Evolutionary conservation across 2,113 vertebrate species (phyloP).

Genomic region (Podarcis cretensis): DNA sequence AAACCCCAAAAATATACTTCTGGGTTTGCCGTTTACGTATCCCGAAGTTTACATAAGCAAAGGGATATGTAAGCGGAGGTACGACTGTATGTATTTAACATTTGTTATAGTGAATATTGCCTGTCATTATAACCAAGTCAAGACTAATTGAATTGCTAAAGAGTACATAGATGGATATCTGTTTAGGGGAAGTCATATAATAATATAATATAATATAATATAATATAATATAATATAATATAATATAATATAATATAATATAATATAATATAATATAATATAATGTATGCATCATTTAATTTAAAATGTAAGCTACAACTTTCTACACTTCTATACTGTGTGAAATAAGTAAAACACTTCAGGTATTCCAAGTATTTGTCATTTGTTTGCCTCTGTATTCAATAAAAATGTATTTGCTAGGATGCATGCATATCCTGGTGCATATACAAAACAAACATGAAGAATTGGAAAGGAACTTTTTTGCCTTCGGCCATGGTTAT

Average conservation of each 20-base stretch:
- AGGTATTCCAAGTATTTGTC: not conserved
- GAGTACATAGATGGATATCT: not conserved
- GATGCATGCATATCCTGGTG: too few species aligned
- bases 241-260: not conserved
- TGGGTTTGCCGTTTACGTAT: too few species aligned
- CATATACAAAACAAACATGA: not conserved
- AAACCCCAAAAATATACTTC: too few species aligned
- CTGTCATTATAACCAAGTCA: conserved; percentile 19
- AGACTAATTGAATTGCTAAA: conserved; percentile 26
- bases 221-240: not conserved
- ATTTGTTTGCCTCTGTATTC: not conserved
- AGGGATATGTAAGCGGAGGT: too few species aligned
- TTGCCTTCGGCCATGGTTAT: not conserved
- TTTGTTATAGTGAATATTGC: conserved; percentile 62
- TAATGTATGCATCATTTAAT: not conserved
- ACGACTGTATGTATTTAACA: conserved; percentile 19
- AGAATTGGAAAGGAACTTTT: not conserved
- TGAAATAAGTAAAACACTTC: not conserved
- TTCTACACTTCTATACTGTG: too few species aligned
- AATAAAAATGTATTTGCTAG: not conserved
- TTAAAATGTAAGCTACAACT: not conserved
- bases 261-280: not conserved
- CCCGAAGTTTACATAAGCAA: too few species aligned
- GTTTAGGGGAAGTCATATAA: not conserved
- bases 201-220: not conserved